Conservation (phyloP, 2,888 invertebrate species). For the Nymphalis urticae region DNA sequence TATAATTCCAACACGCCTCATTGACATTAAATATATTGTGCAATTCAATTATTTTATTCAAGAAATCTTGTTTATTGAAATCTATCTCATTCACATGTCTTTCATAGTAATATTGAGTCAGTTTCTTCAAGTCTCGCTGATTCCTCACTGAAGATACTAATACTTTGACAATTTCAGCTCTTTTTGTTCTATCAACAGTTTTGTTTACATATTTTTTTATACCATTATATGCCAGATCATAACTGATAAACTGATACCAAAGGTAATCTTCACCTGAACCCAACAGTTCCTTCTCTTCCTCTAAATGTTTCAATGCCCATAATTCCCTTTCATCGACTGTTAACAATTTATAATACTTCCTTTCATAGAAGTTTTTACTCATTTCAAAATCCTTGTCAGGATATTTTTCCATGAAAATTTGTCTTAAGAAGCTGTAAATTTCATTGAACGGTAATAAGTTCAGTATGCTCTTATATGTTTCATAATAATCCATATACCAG, state of each 20-base stretch:
- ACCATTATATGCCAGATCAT: slow-evolving; percentile 50
- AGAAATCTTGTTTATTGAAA: slow-evolving; percentile 47
- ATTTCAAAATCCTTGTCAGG: slow-evolving; percentile 52
- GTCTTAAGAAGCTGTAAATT: slow-evolving; percentile 50
- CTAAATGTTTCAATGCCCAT: slow-evolving; percentile 58
- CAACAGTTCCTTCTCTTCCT: slow-evolving; percentile 48
- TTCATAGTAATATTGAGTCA: slow-evolving; percentile 57
- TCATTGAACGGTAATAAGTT: slow-evolving; percentile 49
- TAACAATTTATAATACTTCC: slow-evolving; percentile 49
- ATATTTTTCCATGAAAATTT: slow-evolving; percentile 51
- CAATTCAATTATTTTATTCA: slow-evolving; percentile 44
- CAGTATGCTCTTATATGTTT: slow-evolving; percentile 47
- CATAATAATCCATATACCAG: slow-evolving; percentile 50
- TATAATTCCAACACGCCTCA: slow-evolving; percentile 53
- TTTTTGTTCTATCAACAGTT: slow-evolving; percentile 44
- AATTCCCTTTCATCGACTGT: slow-evolving; percentile 50
- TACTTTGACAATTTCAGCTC: slow-evolving; percentile 48
- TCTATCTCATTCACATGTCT: slow-evolving; percentile 56
- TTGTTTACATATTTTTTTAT: slow-evolving; percentile 50
- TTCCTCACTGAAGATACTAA: slow-evolving; percentile 51
- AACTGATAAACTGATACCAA: slow-evolving; percentile 60
- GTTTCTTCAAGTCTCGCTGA: slow-evolving; percentile 47
- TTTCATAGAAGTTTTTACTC: slow-evolving; percentile 46
- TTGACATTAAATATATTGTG: slow-evolving; percentile 54
- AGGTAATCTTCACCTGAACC: slow-evolving; percentile 49